Base-by-base conservation (phyloP, 2,797 vertebrate genomes). In the Rhinatrema bivittatum region DNA sequence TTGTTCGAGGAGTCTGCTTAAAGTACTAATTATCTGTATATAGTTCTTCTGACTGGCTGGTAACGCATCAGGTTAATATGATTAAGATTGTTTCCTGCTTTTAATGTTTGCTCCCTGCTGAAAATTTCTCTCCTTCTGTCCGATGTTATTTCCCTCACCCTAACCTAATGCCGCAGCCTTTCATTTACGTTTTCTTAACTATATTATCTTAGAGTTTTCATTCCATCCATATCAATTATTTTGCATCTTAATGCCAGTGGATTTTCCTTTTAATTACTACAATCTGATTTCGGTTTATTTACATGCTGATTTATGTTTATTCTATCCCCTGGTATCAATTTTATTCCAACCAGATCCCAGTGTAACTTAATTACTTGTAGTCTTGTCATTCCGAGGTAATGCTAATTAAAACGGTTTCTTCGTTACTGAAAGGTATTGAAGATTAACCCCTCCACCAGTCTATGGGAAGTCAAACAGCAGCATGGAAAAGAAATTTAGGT, bases 221-320 rank as follows among this genome's bases (percentile, higher is more conserved):
- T 55, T 56, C 64, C 53, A 65, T 45, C 46, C 48, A 19, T 56
- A 51, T 60, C 45, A 49, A 58, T 56, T 63, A 60, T 60, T 66
- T 60, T 62, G 62, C 19, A 43, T 60, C 36, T 57, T 65, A 51
- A 53, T 55, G 40, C 42, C 43, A 40, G 25, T 47, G 46, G 48
- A 70, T 69, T 65, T 68, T 68, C 56, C 47, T 54, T 59, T 62
- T 72, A 71, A 72, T 65, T 74, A 65, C 60, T 42, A 43, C 51
- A 65, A 72, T 71, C 51, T 71, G 62, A 68, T 70, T 71, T 68
- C 44, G 48, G 55, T 72, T 74, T 78, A 68, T 65, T 63, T 72
- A 70, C 72, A 68, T 61, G 50, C 48, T 71, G 65, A 70, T 73
- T 71, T 68, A 74, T 68, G 65, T 62, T 62, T 64, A 53, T 56